Conservation (phyloP, 2,113 vertebrate genomes). For the Gasterosteus aculeatus region DNA sequence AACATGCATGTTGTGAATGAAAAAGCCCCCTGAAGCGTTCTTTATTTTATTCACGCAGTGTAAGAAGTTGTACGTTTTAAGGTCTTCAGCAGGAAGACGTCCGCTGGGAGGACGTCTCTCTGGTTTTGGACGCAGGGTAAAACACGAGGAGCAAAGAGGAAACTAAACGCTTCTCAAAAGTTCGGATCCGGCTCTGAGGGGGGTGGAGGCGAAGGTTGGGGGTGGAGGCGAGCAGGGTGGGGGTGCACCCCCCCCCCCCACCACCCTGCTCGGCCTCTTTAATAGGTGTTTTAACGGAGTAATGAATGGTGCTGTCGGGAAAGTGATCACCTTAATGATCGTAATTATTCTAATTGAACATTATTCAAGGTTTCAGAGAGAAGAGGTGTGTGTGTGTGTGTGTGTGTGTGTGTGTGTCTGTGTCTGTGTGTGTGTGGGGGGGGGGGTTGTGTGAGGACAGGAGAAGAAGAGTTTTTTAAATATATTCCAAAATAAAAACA, state of each 20-base stretch:
- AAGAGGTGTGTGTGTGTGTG: slow-evolving; percentile 17
- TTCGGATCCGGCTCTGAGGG: no score
- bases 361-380: slow-evolving; percentile 40
- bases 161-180: no score
- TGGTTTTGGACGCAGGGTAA: no score
- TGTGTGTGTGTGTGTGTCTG: slow-evolving; percentile 5
- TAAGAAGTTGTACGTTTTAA: no score
- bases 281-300: slow-evolving; percentile 59
- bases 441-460: slow-evolving; percentile 24
- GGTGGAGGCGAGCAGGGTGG: background rate
- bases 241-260: background rate
- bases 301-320: slow-evolving; percentile 52
- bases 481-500: background rate
- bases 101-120: no score
- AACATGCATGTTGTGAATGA: background rate
- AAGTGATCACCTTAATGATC: slow-evolving; percentile 63
- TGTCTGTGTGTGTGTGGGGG: slow-evolving; percentile 17
- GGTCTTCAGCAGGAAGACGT: no score
- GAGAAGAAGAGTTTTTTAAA: background rate
- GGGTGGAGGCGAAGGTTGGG: background rate
- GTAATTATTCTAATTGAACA: slow-evolving; percentile 70
- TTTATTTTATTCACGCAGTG: no score
- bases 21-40: no score
- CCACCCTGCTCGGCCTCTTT: slow-evolving; percentile 20
- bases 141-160: no score